phyloP scores from a whole-genome alignment of 2,888 invertebrate species.

The Eurois occulta region DNA sequence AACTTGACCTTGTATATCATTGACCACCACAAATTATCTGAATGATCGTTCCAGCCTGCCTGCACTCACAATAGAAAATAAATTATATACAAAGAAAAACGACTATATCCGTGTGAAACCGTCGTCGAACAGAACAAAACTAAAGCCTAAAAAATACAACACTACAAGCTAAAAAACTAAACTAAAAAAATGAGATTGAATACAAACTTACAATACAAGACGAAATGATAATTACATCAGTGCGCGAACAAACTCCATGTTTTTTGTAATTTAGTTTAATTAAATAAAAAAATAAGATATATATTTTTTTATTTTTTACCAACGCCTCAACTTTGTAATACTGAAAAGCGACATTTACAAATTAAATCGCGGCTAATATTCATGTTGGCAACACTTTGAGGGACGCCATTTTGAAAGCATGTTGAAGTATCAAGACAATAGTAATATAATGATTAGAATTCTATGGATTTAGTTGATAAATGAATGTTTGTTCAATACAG shows the following conservation, averaged over 20 bases:
- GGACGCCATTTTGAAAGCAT: conserved; percentile 8
- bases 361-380: conserved; percentile 55
- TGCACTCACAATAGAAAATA: conserved; percentile 1
- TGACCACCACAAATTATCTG: neutral
- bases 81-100: conserved; percentile 43
- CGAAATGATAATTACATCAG: conserved; percentile 49
- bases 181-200: conserved; percentile 71
- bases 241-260: conserved; percentile 41
- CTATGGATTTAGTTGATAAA: neutral
- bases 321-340: conserved; percentile 84
- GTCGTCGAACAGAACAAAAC: conserved; percentile 64
- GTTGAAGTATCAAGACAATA: neutral
- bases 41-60: neutral
- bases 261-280: conserved; percentile 36
- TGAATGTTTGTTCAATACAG: no score
- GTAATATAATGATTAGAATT: neutral
- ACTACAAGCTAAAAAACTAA: conserved; percentile 65
- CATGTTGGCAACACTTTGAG: conserved; percentile 40
- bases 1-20: neutral
- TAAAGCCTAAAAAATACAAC: conserved; percentile 69
- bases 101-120: conserved; percentile 44
- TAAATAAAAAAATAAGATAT: conserved; percentile 34
- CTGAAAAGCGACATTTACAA: conserved; percentile 75
- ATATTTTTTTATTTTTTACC: conserved; percentile 48
- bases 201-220: conserved; percentile 41